Conservation (phyloP, 1,140 invertebrate genomes). For the Stenopsyche tienmushanensis region DNA sequence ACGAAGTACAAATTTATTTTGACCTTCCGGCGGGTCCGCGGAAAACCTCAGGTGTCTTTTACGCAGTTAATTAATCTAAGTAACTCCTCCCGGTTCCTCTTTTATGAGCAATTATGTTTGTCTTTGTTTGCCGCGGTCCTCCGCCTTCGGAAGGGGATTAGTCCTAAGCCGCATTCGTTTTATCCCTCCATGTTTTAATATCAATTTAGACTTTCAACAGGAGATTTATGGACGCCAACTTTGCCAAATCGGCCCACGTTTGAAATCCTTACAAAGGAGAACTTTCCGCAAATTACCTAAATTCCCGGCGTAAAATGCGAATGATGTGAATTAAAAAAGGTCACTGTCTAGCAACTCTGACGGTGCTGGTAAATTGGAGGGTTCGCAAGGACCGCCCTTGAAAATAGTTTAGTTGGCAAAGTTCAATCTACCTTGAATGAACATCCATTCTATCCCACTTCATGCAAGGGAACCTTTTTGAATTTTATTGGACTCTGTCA, state of each 20-base stretch:
- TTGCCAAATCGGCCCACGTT: neutral
- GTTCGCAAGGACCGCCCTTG: too few relatives aligned
- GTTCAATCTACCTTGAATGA: too few relatives aligned
- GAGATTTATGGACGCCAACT: neutral
- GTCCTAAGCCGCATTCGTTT: neutral
- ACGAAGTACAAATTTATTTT: constrained; percentile 1
- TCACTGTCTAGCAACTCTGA: too few relatives aligned
- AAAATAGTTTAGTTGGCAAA: too few relatives aligned
- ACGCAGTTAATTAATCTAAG: constrained; percentile 21
- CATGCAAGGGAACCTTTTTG: too few relatives aligned
- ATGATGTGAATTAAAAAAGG: neutral
- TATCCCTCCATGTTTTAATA: constrained; percentile 12
- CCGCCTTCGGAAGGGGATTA: neutral
- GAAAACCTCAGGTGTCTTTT: constrained; percentile 18
- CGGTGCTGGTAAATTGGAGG: too few relatives aligned
- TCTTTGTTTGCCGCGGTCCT: neutral
- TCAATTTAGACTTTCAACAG: constrained; percentile 17
- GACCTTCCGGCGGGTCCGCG: neutral
- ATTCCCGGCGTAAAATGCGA: neutral
- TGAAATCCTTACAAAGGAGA: neutral
- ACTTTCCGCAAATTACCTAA: neutral
- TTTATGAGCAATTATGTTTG: constrained; percentile 23
- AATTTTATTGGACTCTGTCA: too few relatives aligned
- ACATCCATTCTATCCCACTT: too few relatives aligned
- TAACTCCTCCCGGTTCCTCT: constrained; percentile 7